Percentiles rank a stretch among this genome's conserved stretches.
Evolutionary conservation across 2,113 vertebrate species (phyloP).

Genomic region (Podarcis raffonei): DNA sequence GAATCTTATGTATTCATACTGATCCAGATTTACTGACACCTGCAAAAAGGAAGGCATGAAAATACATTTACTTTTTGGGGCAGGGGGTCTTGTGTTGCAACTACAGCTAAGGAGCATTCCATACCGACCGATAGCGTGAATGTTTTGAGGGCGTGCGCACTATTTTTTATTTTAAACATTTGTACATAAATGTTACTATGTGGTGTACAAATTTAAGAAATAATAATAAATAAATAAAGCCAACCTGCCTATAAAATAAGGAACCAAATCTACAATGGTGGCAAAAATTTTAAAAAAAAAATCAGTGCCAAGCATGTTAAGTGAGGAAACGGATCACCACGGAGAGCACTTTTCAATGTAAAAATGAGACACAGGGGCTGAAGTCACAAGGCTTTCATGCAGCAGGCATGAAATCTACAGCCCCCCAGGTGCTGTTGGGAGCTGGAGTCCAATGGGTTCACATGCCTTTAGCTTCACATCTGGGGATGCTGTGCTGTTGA

Average conservation of each 20-base stretch:
- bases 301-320: neutral
- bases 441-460: neutral
- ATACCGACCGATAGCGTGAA: neutral
- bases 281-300: neutral
- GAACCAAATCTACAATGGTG: neutral
- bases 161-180: neutral
- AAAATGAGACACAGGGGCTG: neutral
- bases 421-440: neutral
- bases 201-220: neutral
- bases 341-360: neutral
- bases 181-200: neutral
- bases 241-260: neutral
- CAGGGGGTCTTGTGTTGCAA: neutral
- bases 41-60: slow-evolving; percentile 25
- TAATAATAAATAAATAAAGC: neutral
- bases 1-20: slow-evolving; percentile 74
- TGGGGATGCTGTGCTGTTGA: neutral
- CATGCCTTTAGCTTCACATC: neutral
- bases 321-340: neutral
- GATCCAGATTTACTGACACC: slow-evolving; percentile 72
- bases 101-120: neutral
- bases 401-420: neutral
- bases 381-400: neutral
- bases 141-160: neutral
- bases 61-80: neutral